These are phyloP conservation scores for Hyphantria cunea DNA, from an alignment of 1,140 invertebrate genomes.

Conservation along the genomic window DNA sequence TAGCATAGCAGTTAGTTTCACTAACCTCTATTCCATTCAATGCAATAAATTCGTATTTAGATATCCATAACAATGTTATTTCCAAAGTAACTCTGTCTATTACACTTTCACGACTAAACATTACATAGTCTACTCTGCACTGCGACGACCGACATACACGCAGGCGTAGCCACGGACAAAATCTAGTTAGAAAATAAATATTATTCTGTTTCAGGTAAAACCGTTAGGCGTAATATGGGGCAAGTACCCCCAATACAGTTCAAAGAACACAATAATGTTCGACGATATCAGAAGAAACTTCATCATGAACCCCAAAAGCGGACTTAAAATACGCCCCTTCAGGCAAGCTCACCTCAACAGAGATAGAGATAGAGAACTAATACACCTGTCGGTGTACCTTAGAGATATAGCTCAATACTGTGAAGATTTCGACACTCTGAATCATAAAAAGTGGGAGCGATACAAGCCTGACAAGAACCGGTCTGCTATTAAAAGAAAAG, in stretches of 20 bases:
- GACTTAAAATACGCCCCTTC: slow-evolving; percentile 95
- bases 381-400: slow-evolving; percentile 92
- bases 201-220: too few species aligned
- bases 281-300: slow-evolving; percentile 99
- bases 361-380: slow-evolving; percentile 91
- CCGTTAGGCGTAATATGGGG: slow-evolving; percentile 98
- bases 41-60: too few species aligned
- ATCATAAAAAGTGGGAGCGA: slow-evolving; percentile 96
- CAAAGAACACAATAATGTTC: slow-evolving; percentile 98
- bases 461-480: slow-evolving; percentile 84
- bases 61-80: too few species aligned
- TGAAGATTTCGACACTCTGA: slow-evolving; percentile 92
- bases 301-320: slow-evolving; percentile 98
- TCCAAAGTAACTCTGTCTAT: too few species aligned
- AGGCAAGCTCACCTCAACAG: slow-evolving; percentile 94
- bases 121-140: too few species aligned
- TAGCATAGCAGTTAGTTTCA: too few species aligned
- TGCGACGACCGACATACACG: too few species aligned
- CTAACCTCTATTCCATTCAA: too few species aligned
- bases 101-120: too few species aligned
- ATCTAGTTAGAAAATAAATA: too few species aligned
- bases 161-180: too few species aligned
- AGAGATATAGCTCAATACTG: slow-evolving; percentile 90
- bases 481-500: slow-evolving; percentile 75
- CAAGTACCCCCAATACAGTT: slow-evolving; percentile 93